phyloP scores from a whole-genome alignment of 2,797 vertebrate species.

The Anguilla megastoma region DNA sequence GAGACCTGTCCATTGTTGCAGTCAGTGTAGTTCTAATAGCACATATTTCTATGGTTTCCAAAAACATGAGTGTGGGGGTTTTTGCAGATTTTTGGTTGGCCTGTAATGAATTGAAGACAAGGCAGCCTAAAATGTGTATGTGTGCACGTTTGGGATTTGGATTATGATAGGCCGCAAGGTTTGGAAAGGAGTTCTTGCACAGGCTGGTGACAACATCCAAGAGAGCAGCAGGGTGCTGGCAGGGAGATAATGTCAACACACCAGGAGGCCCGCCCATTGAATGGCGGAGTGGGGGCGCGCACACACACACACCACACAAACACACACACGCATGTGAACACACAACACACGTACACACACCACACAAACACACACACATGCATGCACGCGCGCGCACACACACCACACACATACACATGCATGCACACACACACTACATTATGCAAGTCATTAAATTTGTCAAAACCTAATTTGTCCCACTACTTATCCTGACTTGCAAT shows the following conservation, averaged over 20 bases:
- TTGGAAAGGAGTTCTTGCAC: neutral
- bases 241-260: conserved; percentile 39
- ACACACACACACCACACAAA: conserved; percentile 12
- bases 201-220: conserved; percentile 37
- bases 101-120: neutral
- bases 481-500: too few species aligned
- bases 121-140: neutral
- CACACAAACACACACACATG: neutral
- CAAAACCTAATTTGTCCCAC: too few species aligned
- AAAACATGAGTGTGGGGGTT: neutral
- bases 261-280: neutral
- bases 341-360: too few species aligned
- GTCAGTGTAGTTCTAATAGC: neutral
- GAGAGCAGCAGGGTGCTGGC: conserved; percentile 37
- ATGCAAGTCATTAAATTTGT: neutral
- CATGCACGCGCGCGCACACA: neutral
- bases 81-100: neutral
- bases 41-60: neutral
- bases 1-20: neutral
- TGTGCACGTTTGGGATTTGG: neutral
- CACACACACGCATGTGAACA: too few species aligned
- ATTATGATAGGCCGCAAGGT: neutral
- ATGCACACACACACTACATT: neutral
- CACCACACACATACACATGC: too few species aligned
- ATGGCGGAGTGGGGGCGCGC: conserved; percentile 13